Conservation (phyloP, 23 tunicate genomes). For the Styela clava region DNA sequence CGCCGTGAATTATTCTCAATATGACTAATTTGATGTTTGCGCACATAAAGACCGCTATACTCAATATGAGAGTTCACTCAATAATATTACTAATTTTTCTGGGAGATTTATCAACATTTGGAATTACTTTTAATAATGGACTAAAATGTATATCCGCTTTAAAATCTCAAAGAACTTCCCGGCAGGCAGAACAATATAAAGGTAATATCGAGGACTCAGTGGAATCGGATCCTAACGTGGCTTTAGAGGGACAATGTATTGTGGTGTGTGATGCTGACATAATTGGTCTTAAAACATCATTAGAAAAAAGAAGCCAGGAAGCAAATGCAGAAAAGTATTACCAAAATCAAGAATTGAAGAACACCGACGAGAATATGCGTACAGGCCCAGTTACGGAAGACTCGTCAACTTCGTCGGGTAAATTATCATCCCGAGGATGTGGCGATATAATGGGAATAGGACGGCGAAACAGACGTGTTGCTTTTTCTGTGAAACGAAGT, state of each 20-base stretch:
- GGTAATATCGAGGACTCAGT: not conserved
- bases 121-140: not conserved
- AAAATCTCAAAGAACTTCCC: not conserved
- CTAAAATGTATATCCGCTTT: not conserved
- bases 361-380: not conserved
- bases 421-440: not conserved
- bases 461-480: not conserved
- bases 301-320: not conserved
- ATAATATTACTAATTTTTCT: no score
- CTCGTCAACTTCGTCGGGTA: not conserved
- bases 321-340: constrained; percentile 24
- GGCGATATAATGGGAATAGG: not conserved
- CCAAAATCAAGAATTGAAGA: not conserved
- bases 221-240: constrained; percentile 5
- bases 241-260: constrained; percentile 52
- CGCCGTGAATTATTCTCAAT: no score
- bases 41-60: no score
- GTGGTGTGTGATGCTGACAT: constrained; percentile 51
- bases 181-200: not conserved
- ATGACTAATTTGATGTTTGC: no score
- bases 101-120: not conserved
- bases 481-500: constrained; percentile 10
- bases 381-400: not conserved
- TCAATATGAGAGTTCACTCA: no score
- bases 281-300: not conserved